Evolutionary conservation across 2,888 invertebrate genomes (phyloP).

Genomic region (Crioceris asparagi): DNA sequence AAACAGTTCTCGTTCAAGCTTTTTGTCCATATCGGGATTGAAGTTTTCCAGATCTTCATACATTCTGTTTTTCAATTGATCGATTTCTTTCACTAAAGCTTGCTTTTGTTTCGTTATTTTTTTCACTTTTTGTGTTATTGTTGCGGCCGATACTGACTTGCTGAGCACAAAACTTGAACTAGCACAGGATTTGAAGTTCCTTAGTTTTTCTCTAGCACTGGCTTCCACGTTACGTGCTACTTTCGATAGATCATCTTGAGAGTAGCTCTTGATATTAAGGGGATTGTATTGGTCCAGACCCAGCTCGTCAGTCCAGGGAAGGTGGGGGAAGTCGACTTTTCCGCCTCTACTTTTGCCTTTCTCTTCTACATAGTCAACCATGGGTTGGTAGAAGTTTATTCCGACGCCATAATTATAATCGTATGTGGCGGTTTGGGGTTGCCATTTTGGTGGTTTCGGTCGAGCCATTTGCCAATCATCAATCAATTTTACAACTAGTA

Average conservation of each 20-base stretch:
- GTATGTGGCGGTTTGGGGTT: constrained; percentile 58
- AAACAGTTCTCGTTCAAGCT: constrained; percentile 34
- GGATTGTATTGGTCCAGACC: constrained; percentile 57
- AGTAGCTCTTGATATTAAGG: constrained; percentile 54
- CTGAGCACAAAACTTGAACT: constrained; percentile 51
- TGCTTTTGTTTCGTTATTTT: constrained; percentile 38
- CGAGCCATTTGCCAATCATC: constrained; percentile 19
- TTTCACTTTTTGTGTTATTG: constrained; percentile 53
- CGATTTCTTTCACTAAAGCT: constrained; percentile 37
- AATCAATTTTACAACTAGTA: constrained; percentile 16
- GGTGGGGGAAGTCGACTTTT: constrained; percentile 44
- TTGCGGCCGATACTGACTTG: constrained; percentile 51
- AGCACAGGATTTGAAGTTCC: constrained; percentile 47
- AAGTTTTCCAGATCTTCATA: constrained; percentile 40
- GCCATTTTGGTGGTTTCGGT: constrained; percentile 24
- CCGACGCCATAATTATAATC: constrained; percentile 76
- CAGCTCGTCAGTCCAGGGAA: constrained; percentile 64
- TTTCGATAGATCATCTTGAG: constrained; percentile 53
- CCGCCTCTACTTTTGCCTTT: constrained; percentile 47
- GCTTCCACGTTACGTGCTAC: constrained; percentile 57
- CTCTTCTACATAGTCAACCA: constrained; percentile 73
- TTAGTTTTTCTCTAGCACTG: constrained; percentile 57
- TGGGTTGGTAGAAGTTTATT: constrained; percentile 76
- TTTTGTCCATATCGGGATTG: constrained; percentile 35
- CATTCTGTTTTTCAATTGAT: constrained; percentile 37